These are phyloP conservation scores for Rhombomys opimus DNA, from an alignment of 2,113 vertebrate species.

Conservation along the genomic window DNA sequence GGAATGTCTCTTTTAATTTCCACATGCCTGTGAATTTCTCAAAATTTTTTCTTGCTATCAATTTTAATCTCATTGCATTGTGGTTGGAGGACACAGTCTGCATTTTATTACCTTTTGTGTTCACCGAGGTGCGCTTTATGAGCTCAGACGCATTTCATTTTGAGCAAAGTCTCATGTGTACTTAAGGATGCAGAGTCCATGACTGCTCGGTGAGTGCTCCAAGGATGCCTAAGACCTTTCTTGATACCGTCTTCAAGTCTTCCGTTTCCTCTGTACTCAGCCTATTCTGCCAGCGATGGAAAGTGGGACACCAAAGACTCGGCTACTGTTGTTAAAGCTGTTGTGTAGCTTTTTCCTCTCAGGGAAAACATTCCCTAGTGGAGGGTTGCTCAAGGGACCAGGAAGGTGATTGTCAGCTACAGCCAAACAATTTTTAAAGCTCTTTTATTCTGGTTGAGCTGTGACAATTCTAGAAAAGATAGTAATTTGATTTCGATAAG, in stretches of 20 bases:
- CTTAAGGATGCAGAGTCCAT: background rate
- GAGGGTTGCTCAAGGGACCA: background rate
- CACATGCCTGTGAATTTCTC: background rate
- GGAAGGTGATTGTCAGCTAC: background rate
- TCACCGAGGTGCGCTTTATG: background rate
- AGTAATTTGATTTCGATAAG: background rate
- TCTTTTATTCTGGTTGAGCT: background rate
- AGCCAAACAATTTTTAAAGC: background rate
- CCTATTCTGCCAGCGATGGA: background rate
- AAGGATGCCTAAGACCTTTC: background rate
- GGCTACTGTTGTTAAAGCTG: background rate
- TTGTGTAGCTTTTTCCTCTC: background rate
- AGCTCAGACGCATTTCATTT: background rate
- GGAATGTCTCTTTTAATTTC: background rate
- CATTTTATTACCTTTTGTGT: background rate
- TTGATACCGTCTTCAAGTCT: background rate
- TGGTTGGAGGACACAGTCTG: background rate
- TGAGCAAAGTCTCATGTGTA: background rate
- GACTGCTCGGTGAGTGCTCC: background rate
- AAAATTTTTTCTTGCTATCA: background rate
- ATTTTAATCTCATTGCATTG: slow-evolving; percentile 22
- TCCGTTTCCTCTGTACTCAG: background rate
- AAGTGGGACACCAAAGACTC: background rate
- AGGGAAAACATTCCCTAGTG: background rate
- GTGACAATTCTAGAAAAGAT: background rate